Base-by-base conservation (phyloP, 1,140 invertebrate genomes). In the Asobara japonica region DNA sequence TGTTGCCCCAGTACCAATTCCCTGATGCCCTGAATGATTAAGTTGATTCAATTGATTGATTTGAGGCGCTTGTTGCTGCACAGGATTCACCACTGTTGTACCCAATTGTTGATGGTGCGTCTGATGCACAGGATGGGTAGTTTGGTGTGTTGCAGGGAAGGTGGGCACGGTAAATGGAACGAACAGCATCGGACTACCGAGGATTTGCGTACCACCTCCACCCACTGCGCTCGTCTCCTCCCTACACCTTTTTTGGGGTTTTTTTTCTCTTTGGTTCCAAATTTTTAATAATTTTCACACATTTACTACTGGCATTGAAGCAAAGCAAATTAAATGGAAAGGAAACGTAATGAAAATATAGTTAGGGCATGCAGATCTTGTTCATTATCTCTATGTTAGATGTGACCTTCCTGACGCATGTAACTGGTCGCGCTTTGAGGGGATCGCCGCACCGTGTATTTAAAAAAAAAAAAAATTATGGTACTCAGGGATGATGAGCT, bases 181-280 rank as follows among this genome's bases (percentile, higher is more conserved):
- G 85, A 89, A 89, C 83, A 89, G 87, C 87, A 88, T 88, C 81
- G 88, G 87, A 80, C 85, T 84, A 82, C 86, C 83, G 83, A 87
- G 85, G 82, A 87, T 86, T 82, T 86, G 85, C 80, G 85, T 84
- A 86, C 84, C 84, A 87, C 86, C 86, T 86, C 86, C 86, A 87
- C 85, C 85, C 85, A 86, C 85, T 85, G 84, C 84, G 81, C 84
- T 85, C 81, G 84, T 85, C 80, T 87, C 86, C 84, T 88, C 86
- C 85, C 85, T 88, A 87, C 85, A 88, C 86, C 86, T 87, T 83
- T 76, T 56, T 74, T 69, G 51, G 27, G 41, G 11, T 45, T 45
- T 73, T 79, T 74, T 78, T 78, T 79, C 76, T 69, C 77, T 76
- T 66, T 77, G 80, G 79, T 74, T 76, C 73, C 61, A 76, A 80